Evolutionary conservation across 2,797 vertebrate genomes (phyloP).

Genomic region (Hemibagrus guttatus): DNA sequence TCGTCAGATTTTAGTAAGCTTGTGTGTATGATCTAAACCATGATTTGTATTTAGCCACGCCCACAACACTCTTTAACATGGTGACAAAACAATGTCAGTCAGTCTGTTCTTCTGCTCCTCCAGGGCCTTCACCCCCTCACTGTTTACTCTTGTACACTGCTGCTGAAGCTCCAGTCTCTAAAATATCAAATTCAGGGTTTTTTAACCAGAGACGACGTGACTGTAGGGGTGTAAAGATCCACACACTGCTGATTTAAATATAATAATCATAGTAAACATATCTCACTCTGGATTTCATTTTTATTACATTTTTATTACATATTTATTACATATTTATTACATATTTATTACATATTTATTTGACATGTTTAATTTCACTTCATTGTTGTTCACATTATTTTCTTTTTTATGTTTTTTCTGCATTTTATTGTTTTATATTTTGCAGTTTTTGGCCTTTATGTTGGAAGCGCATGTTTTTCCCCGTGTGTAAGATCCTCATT

Average conservation of each 20-base stretch:
- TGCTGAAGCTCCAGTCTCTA: neutral
- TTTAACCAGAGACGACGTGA: neutral
- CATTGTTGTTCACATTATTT: conserved; percentile 36
- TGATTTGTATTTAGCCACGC: no score
- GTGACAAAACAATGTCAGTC: no score
- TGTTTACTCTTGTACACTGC: neutral
- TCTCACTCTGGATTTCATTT: neutral
- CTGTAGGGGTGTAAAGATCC: neutral
- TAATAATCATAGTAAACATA: no score
- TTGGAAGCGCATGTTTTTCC: conserved; percentile 66
- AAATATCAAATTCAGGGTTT: neutral
- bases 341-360: neutral
- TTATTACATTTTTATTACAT: neutral
- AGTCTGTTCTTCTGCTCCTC: neutral
- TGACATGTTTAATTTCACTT: conserved; percentile 2
- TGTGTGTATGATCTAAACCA: no score
- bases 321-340: neutral
- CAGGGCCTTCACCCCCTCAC: neutral
- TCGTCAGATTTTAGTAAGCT: no score
- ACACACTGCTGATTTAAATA: neutral
- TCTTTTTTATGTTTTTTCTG: conserved; percentile 52
- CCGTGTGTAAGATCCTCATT: conserved; percentile 60
- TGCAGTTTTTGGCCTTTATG: conserved; percentile 68
- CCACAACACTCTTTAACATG: no score
- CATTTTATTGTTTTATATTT: conserved; percentile 60